Percentiles rank a stretch among this genome's conserved stretches.
phyloP scores from a whole-genome alignment of 2,797 vertebrate species.

The Pseudomugil gertrudae region DNA sequence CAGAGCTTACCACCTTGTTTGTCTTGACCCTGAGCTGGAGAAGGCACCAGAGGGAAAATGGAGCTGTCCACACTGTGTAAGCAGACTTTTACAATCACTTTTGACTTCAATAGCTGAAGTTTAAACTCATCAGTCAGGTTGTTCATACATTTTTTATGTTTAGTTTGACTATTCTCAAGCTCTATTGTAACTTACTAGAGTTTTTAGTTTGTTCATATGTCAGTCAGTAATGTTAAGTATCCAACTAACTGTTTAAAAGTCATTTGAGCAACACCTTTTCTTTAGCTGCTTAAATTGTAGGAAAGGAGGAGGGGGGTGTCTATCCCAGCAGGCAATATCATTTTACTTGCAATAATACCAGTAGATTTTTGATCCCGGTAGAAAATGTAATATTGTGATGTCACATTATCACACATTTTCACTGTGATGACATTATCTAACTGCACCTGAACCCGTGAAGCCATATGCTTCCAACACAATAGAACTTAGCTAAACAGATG shows the following conservation, averaged over 20 bases:
- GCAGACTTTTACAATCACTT: constrained; percentile 47
- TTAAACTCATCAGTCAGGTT: background rate
- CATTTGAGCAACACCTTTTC: background rate
- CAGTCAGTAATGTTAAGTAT: background rate
- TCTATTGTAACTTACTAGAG: background rate
- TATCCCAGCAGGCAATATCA: too few relatives aligned
- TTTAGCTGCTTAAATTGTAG: background rate
- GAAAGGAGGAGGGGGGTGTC: too few relatives aligned
- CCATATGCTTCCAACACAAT: too few relatives aligned
- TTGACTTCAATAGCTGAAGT: background rate
- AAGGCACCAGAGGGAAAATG: constrained; percentile 97
- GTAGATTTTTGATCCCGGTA: too few relatives aligned
- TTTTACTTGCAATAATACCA: too few relatives aligned
- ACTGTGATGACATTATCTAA: too few relatives aligned
- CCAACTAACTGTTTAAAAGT: background rate
- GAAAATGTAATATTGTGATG: too few relatives aligned
- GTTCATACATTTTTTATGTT: background rate
- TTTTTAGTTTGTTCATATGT: background rate
- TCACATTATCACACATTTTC: too few relatives aligned
- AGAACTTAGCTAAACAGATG: too few relatives aligned
- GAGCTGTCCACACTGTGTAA: constrained; percentile 99
- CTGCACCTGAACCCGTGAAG: too few relatives aligned
- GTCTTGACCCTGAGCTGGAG: constrained; percentile 96
- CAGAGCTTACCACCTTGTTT: constrained; percentile 96
- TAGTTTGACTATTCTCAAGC: background rate